Evolutionary conservation across 2,113 vertebrate species (phyloP).

Genomic region (Poeciliopsis prolifica): DNA sequence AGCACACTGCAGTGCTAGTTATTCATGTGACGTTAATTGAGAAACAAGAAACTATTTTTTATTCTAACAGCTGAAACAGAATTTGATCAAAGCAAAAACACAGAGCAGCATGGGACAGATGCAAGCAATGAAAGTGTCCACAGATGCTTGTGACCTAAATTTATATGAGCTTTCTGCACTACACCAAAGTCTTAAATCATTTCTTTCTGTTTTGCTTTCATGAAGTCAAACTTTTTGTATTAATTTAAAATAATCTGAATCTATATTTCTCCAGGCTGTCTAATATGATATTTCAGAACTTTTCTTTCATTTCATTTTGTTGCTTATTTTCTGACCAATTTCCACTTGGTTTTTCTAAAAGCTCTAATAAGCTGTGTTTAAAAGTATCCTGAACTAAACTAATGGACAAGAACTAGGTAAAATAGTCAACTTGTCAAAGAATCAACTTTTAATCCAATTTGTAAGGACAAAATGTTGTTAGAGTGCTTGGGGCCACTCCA

Average conservation of each 20-base stretch:
- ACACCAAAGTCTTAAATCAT: no score
- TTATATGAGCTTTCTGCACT: no score
- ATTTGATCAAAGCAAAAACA: constrained; percentile 33
- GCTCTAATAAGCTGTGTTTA: neutral
- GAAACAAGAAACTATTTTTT: constrained; percentile 17
- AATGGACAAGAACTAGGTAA: no score
- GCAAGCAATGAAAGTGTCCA: neutral
- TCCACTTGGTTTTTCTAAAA: neutral
- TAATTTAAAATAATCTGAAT: neutral
- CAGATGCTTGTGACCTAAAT: no score
- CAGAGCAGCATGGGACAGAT: constrained; percentile 19
- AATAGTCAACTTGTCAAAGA: no score
- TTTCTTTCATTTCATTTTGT: neutral
- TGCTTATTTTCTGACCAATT: neutral
- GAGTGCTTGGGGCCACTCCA: no score
- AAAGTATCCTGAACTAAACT: no score
- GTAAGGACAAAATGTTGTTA: no score
- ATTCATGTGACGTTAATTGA: constrained; percentile 47
- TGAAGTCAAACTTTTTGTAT: neutral
- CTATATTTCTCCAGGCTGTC: no score
- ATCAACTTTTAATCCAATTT: no score
- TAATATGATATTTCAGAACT: no score
- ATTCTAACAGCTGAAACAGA: constrained; percentile 10
- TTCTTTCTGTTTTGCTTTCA: no score
- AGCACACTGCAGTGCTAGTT: constrained; percentile 20